Base-by-base conservation (phyloP, 35 echinoderm and acorn worm genomes). In the Anneissia japonica region DNA sequence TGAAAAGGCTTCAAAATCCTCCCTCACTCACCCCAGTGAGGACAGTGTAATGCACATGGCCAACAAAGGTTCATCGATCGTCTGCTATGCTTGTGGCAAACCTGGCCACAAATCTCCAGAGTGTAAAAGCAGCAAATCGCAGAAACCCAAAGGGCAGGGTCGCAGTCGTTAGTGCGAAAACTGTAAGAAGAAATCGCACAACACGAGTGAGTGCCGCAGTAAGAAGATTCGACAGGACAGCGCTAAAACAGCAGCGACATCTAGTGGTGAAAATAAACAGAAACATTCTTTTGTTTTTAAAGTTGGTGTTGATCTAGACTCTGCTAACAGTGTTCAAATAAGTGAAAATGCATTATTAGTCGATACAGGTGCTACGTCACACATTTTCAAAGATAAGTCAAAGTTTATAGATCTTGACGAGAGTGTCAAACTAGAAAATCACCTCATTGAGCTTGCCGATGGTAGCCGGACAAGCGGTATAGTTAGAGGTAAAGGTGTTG, bases 41-140 rank as follows among this genome's bases (percentile, higher is more conserved):
- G 23, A 34, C 32, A 80, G 34, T 32, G 32, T 10, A 51, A 64
- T 34, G 35, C 9, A 28, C 31, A 75, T 4, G 51, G 80, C 19
- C n/a, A 38, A 23, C 2, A 29, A 37, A 23, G n/a, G 0, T 55
- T 81, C 64, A 16, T 35, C 74, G 26, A 46, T 87, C 39, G 81
- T 36, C 43, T 89, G 87, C 38, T 89, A 74, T 36, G 30, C 28
- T 0, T 89, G 78, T 83, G 80, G 80, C 1, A 73, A 89, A 79
- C 46, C 14, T 33, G 87, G 87, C 36, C 87, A 89, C 34, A 75
- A 31, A 0, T 30, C 79, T 38, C 46, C 34, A 13, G 43, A 89
- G 32, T 89, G 87, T 40, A 87, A 77, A 80, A 80, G 23, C 77
- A 87, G 35, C 73, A 1, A 40, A 76, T 34, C 21, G 26, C n/a